Base-by-base conservation (phyloP, 1,140 invertebrate species). In the Reticulitermes speratus region DNA sequence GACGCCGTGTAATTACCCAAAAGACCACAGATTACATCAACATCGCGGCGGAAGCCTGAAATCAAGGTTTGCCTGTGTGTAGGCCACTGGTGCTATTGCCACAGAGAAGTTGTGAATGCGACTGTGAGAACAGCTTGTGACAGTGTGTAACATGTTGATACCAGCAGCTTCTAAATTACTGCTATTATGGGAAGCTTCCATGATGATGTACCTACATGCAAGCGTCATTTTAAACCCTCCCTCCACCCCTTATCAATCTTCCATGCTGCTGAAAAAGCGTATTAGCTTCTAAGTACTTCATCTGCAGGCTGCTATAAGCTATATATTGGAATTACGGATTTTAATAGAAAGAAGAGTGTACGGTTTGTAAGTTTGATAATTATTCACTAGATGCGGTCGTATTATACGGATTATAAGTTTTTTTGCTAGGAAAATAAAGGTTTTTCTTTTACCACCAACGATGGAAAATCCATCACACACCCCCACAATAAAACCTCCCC, bases 311-410 rank as follows among this genome's bases (percentile, higher is more conserved):
- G 6, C 65, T 69, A 7, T 25, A 69, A 69, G 65, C 65, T 75
- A n/a, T 75, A 75, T 75, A 75, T 75, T 75, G 65, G 59, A 65
- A 65, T 65, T 65, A 65, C 21, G 59, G 65, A 30, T 75, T 30
- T 75, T 75, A 75, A 75, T 75, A 75, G 65, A 75, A 75, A 75
- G 65, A 75, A 8, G 65, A 30, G 65, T 75, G 1, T n/a, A 75
- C n/a, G 65, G n/a, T 75, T 75, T 75, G 65, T 75, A 75, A 75
- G 65, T 75, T 75, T 75, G 65, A 75, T 75, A 75, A 75, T 75
- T 75, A 75, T 55, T 12, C 25, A 75, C 25, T n/a, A 30, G 2
- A 75, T 75, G 65, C n/a, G 65, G 65, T 75, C 65, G n/a, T 8
- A n/a, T 19, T 55, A 5, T 55, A 75, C 25, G n/a, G 65, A 25